Evolutionary conservation across 2,113 vertebrate species (phyloP).

Genomic region (Okapia johnstoni): DNA sequence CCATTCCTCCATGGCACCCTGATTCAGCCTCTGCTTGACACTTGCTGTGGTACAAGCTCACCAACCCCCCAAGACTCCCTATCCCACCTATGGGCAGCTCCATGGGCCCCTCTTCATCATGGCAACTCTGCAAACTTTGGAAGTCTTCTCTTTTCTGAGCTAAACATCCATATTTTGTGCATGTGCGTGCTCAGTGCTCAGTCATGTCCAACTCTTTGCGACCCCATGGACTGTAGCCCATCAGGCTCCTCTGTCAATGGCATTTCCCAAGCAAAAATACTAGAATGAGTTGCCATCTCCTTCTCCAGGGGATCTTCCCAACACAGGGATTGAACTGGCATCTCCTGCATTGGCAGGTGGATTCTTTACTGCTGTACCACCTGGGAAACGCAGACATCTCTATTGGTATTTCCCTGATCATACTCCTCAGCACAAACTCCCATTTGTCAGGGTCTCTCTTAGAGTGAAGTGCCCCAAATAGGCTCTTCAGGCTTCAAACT

Average conservation of each 20-base stretch:
- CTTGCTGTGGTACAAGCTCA: not conserved
- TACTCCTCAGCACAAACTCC: not conserved
- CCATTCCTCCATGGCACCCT: not conserved
- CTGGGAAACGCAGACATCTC: not conserved
- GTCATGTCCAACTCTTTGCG: not conserved
- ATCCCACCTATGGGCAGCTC: not conserved
- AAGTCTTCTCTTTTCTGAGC: not conserved
- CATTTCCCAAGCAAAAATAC: not conserved
- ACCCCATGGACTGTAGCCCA: not conserved
- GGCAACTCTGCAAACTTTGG: not conserved
- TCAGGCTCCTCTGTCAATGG: not conserved
- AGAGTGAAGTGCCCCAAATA: slow-evolving; percentile 12
- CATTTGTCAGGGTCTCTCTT: slow-evolving; percentile 37
- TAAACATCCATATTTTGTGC: not conserved
- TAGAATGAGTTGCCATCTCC: not conserved
- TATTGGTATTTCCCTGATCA: not conserved
- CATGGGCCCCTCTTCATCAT: not conserved
- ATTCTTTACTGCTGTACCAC: not conserved
- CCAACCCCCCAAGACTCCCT: not conserved
- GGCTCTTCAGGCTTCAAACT: slow-evolving; percentile 14
- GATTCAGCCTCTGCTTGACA: rapidly evolving
- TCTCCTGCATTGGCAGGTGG: not conserved
- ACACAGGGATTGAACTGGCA: not conserved
- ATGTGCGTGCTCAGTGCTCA: not conserved
- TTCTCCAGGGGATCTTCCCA: not conserved